phyloP scores from a whole-genome alignment of 2,888 invertebrate species.

The Magallana nippona region DNA sequence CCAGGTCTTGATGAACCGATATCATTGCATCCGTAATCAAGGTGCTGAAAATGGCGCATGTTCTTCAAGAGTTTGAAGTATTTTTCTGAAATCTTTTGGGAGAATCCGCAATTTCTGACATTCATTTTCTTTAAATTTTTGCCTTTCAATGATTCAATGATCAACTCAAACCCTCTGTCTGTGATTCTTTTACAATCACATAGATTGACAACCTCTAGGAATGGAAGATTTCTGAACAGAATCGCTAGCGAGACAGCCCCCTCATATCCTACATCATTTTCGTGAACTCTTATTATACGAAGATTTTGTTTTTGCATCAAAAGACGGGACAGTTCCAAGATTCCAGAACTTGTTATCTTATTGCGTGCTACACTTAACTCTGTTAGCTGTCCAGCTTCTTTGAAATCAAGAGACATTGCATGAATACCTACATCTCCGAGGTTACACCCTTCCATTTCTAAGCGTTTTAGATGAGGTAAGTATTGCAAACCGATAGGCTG shows the following conservation, averaged over 20 bases:
- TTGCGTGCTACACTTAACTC: not conserved
- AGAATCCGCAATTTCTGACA: not conserved
- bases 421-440: not conserved
- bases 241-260: not conserved
- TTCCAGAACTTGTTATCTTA: not conserved
- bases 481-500: not conserved
- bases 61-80: not conserved
- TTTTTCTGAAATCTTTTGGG: not conserved
- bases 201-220: not conserved
- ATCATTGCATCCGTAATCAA: constrained; percentile 4
- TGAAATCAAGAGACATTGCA: constrained; percentile 7
- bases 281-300: not conserved
- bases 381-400: not conserved
- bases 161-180: constrained; percentile 1
- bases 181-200: not conserved
- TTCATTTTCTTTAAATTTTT: constrained; percentile 24
- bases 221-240: not conserved
- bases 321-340: not conserved
- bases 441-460: not conserved
- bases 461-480: not conserved
- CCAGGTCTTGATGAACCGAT: not conserved
- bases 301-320: constrained; percentile 6
- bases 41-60: constrained; percentile 2
- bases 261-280: not conserved
- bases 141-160: not conserved